A percentile compares a stretch with the other conserved stretches of the same genome.
phyloP scores from a whole-genome alignment of 2,888 invertebrate species.

The Agrochola lota region DNA sequence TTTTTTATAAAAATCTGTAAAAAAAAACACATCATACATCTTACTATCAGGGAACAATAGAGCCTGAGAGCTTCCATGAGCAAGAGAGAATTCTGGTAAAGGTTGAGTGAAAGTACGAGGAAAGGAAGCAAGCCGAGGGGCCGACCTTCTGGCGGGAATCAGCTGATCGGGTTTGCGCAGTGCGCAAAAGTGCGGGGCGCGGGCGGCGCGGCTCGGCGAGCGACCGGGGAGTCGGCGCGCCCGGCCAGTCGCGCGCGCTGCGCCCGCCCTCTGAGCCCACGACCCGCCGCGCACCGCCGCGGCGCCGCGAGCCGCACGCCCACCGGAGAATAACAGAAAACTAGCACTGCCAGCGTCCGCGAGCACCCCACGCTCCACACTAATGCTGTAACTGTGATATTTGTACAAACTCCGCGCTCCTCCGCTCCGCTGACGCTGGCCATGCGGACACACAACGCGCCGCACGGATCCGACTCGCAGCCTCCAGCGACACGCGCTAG shows the following conservation, averaged over 20 bases:
- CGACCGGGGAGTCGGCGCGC: constrained; percentile 77
- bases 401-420: constrained; percentile 69
- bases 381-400: constrained; percentile 80
- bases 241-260: constrained; percentile 80
- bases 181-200: constrained; percentile 87
- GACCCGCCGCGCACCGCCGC: constrained; percentile 66
- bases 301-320: constrained; percentile 68
- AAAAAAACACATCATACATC: background rate
- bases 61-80: constrained; percentile 29
- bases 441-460: constrained; percentile 75
- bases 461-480: constrained; percentile 70
- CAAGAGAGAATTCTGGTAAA: constrained; percentile 39
- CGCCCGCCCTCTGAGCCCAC: constrained; percentile 69
- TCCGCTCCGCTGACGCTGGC: constrained; percentile 66
- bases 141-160: constrained; percentile 89
- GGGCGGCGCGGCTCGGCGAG: constrained; percentile 68
- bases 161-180: constrained; percentile 90
- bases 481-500: constrained; percentile 75
- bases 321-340: constrained; percentile 72
- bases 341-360: constrained; percentile 56
- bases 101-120: constrained; percentile 76
- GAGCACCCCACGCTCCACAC: constrained; percentile 60
- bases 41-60: constrained; percentile 8
- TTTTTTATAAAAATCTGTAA: background rate
- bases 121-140: constrained; percentile 76